Conservation (phyloP, 2,888 invertebrate genomes). For the Sinhomidia bicolor region DNA sequence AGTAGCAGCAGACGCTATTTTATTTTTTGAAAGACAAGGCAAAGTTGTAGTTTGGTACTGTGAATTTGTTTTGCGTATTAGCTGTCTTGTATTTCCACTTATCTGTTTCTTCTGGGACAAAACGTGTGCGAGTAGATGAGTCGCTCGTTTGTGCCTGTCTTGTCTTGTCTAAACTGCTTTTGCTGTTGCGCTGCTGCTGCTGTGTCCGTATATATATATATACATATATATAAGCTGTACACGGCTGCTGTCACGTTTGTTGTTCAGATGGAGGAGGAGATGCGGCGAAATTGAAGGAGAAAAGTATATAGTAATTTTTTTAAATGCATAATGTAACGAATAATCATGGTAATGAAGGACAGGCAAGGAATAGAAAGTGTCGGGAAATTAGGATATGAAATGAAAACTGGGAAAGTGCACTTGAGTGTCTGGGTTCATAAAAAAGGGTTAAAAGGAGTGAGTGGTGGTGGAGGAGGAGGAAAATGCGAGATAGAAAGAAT, state of each 20-base stretch:
- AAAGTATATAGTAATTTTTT: background rate
- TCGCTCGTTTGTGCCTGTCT: background rate
- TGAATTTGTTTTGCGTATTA: conserved; percentile 15
- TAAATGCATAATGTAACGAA: conserved; percentile 36
- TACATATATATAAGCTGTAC: no score
- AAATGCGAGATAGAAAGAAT: background rate
- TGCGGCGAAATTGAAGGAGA: conserved; percentile 1
- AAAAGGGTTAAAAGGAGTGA: background rate
- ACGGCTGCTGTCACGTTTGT: background rate
- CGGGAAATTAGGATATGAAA: background rate
- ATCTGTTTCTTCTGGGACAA: conserved; percentile 23
- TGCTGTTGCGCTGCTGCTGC: background rate
- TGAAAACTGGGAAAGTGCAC: background rate
- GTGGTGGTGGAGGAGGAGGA: background rate
- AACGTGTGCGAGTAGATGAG: background rate
- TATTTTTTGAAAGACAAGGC: conserved; percentile 15
- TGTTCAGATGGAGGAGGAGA: background rate
- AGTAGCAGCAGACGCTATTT: background rate
- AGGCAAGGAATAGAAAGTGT: conserved; percentile 3
- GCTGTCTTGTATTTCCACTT: conserved; percentile 22
- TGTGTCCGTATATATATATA: no score
- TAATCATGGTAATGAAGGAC: conserved; percentile 24
- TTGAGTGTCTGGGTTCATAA: background rate
- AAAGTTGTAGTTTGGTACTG: background rate
- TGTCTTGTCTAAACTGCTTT: no score